Percentiles rank a stretch among this genome's conserved stretches.
Evolutionary conservation across 2,113 vertebrate genomes (phyloP).

Genomic region (Xerus inauris): DNA sequence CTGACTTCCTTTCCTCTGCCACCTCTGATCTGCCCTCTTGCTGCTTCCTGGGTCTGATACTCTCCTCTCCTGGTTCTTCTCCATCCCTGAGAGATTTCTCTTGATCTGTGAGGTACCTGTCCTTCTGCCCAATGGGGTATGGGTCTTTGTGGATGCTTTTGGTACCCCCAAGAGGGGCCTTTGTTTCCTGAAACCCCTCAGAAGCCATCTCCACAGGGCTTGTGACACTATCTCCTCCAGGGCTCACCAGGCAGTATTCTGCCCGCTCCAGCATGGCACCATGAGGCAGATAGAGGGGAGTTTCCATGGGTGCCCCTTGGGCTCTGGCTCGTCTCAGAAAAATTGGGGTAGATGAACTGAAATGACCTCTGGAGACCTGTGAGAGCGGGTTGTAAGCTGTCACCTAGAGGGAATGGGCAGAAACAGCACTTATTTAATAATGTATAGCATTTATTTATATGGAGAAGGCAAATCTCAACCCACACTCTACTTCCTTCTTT

Average conservation of each 20-base stretch:
- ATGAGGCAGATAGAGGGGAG: constrained; percentile 74
- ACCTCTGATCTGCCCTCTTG: constrained; percentile 42
- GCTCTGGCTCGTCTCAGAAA: constrained; percentile 71
- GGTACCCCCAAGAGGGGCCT: background rate
- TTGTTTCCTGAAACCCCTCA: background rate
- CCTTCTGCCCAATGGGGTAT: background rate
- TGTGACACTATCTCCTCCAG: background rate
- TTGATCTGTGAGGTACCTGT: background rate
- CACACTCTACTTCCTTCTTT: background rate
- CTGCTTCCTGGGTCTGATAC: background rate
- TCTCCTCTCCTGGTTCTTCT: background rate
- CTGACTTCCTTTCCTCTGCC: constrained; percentile 61
- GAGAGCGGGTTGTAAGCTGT: constrained; percentile 48
- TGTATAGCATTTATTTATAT: background rate
- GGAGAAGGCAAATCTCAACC: background rate
- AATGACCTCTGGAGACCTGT: constrained; percentile 67
- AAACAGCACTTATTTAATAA: background rate
- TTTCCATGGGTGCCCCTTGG: constrained; percentile 48
- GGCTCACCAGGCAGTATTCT: background rate
- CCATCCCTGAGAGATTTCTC: background rate
- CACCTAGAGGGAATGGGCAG: constrained; percentile 61
- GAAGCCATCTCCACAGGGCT: background rate
- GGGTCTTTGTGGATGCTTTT: background rate
- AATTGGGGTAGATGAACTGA: constrained; percentile 63
- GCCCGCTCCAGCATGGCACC: constrained; percentile 9